These are phyloP conservation scores for Gari tellinella DNA, from an alignment of 2,888 invertebrate species.

Conservation along the genomic window DNA sequence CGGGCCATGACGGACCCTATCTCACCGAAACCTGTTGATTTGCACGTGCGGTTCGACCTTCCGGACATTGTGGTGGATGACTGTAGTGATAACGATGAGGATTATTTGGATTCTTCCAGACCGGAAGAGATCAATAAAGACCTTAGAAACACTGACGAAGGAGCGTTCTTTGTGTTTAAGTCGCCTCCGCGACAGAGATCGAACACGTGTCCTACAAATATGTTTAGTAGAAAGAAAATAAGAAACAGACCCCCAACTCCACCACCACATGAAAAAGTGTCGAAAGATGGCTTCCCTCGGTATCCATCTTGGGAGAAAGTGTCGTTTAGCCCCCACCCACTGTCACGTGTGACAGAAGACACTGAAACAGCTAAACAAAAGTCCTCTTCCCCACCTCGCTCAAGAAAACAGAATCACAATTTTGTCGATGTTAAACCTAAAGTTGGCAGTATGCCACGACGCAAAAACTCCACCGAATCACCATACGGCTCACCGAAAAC, in stretches of 20 bases:
- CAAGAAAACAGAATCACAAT: slow-evolving; percentile 5
- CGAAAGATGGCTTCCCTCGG: slow-evolving; percentile 25
- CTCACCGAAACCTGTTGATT: slow-evolving; percentile 37
- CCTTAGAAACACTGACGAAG: slow-evolving; percentile 50
- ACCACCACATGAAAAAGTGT: slow-evolving; percentile 42
- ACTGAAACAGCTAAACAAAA: slow-evolving; percentile 8
- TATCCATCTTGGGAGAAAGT: slow-evolving; percentile 48
- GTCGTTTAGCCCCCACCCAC: slow-evolving; percentile 46
- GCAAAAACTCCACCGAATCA: slow-evolving; percentile 11
- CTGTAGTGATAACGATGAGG: slow-evolving; percentile 55
- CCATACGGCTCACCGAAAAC: slow-evolving; percentile 32
- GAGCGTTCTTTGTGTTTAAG: slow-evolving; percentile 61
- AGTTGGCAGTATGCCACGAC: slow-evolving; percentile 10
- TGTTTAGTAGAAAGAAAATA: slow-evolving; percentile 35
- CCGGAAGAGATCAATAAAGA: slow-evolving; percentile 48
- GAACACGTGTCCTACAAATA: slow-evolving; percentile 53
- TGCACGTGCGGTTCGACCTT: slow-evolving; percentile 56
- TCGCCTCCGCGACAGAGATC: slow-evolving; percentile 57
- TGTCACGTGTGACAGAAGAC: slow-evolving; percentile 48
- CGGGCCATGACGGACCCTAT: slow-evolving; percentile 57
- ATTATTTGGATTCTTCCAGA: slow-evolving; percentile 29
- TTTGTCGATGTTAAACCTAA: slow-evolving; percentile 10
- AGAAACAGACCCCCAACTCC: slow-evolving; percentile 31
- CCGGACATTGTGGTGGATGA: slow-evolving; percentile 60
- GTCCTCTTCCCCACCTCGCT: background rate